These are phyloP conservation scores for Polypedilum vanderplanki DNA, from an alignment of 1,140 invertebrate species.

Conservation along the genomic window DNA sequence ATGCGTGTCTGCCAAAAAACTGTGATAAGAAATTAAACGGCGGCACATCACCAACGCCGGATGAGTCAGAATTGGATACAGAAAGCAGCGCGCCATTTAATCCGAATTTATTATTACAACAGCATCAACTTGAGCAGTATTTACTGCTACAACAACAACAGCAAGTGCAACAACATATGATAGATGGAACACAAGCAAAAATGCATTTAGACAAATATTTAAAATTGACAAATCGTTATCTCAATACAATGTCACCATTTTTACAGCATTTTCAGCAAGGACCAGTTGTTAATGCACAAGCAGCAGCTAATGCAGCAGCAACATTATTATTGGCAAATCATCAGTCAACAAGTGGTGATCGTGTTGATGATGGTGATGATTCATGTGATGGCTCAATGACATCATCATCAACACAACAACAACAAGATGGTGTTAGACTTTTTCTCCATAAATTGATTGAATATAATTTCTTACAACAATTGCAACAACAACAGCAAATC, in stretches of 20 bases:
- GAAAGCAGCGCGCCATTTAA: neutral
- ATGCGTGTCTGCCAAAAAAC: neutral
- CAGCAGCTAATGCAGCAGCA: constrained; percentile 19
- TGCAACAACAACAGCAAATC: constrained; percentile 22
- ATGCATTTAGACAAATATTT: constrained; percentile 32
- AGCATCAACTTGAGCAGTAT: constrained; percentile 25
- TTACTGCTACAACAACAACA: constrained; percentile 29
- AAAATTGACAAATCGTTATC: constrained; percentile 32
- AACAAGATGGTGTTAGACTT: neutral
- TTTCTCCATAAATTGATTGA: constrained; percentile 5
- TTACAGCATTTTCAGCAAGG: neutral
- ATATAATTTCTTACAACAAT: constrained; percentile 21
- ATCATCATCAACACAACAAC: neutral
- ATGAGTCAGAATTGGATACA: neutral
- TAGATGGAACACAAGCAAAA: constrained; percentile 31
- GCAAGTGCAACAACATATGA: neutral
- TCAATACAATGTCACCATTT: constrained; percentile 23
- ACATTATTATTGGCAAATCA: neutral
- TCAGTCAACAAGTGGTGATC: no score
- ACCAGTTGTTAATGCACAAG: constrained; percentile 9
- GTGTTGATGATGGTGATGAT: neutral
- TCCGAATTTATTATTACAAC: constrained; percentile 21
- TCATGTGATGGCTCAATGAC: neutral
- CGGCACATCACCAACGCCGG: neutral
- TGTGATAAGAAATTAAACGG: constrained; percentile 21